phyloP scores from a whole-genome alignment of 1,140 invertebrate genomes.

The Forficula auricularia region DNA sequence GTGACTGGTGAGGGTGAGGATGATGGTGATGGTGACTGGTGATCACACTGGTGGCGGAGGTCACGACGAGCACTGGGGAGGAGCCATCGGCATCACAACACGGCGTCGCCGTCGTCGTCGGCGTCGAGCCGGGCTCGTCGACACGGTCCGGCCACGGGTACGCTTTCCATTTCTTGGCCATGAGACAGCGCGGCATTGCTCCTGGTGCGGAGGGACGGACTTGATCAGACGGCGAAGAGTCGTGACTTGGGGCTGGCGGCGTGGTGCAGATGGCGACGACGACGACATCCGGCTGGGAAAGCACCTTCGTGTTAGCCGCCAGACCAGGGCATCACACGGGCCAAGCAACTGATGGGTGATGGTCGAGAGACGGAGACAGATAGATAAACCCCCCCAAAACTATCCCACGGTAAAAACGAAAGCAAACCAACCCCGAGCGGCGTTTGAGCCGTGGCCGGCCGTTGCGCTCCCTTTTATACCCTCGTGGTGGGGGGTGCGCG shows the following conservation, averaged over 20 bases:
- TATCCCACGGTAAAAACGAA: constrained; percentile 7
- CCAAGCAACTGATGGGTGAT: neutral
- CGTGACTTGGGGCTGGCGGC: neutral
- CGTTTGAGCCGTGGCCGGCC: constrained; percentile 2
- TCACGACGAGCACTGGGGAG: constrained; percentile 69
- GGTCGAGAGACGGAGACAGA: neutral
- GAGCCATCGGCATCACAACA: constrained; percentile 31
- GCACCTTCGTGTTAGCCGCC: neutral
- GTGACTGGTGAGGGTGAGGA: too few species aligned
- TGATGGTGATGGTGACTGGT: constrained; percentile 17
- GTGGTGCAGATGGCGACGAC: neutral
- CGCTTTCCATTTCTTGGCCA: constrained; percentile 81
- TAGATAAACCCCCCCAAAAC: constrained; percentile 5
- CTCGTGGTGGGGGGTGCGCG: too few species aligned
- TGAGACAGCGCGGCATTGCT: constrained; percentile 64
- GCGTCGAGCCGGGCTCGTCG: constrained; percentile 25
- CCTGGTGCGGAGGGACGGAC: neutral
- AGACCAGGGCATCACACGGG: neutral
- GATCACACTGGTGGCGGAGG: constrained; percentile 34
- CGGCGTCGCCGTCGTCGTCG: constrained; percentile 6
- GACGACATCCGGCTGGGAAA: constrained; percentile 6
- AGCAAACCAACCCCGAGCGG: constrained; percentile 7
- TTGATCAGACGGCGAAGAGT: neutral
- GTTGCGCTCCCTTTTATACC: constrained; percentile 4
- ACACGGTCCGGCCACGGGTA: constrained; percentile 56